A percentile compares a stretch with the other conserved stretches of the same genome.
Evolutionary conservation across 2,797 vertebrate genomes (phyloP).

Genomic region (Brachyrhaphis roseni): DNA sequence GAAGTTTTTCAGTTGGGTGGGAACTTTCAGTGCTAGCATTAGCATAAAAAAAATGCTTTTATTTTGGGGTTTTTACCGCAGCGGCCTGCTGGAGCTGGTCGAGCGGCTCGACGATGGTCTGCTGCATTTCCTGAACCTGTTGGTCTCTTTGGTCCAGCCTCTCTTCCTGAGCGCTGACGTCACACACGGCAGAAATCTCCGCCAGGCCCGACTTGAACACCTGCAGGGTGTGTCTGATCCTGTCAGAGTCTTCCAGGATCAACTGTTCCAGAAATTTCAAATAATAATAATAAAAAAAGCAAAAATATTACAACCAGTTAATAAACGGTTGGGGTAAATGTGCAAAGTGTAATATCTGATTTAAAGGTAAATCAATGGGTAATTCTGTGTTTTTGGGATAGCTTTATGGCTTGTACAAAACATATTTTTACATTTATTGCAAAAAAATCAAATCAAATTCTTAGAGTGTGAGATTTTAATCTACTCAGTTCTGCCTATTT

Average conservation of each 20-base stretch:
- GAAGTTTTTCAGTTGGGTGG: background rate
- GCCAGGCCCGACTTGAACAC: slow-evolving; percentile 78
- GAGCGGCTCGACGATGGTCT: slow-evolving; percentile 79
- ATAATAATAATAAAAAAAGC: too few relatives aligned
- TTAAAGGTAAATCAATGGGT: background rate
- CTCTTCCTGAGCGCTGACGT: slow-evolving; percentile 78
- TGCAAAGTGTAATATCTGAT: background rate
- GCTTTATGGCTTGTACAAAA: too few relatives aligned
- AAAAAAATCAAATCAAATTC: too few relatives aligned
- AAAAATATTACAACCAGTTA: background rate
- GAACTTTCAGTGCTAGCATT: background rate
- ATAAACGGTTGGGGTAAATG: background rate
- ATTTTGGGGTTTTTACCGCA: slow-evolving; percentile 76
- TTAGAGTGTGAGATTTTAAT: too few relatives aligned
- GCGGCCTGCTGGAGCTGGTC: slow-evolving; percentile 82
- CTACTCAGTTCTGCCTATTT: too few relatives aligned
- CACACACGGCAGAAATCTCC: slow-evolving; percentile 85
- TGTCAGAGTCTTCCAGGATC: slow-evolving; percentile 89
- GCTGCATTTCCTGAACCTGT: slow-evolving; percentile 82
- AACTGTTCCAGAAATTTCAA: slow-evolving; percentile 74
- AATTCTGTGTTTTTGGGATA: background rate
- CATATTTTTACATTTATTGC: too few relatives aligned
- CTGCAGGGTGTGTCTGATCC: slow-evolving; percentile 84
- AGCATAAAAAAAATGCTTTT: background rate
- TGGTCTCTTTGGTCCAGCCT: slow-evolving; percentile 73